Conservation (phyloP, 2,888 invertebrate genomes). For the Sepiola atlantica region DNA sequence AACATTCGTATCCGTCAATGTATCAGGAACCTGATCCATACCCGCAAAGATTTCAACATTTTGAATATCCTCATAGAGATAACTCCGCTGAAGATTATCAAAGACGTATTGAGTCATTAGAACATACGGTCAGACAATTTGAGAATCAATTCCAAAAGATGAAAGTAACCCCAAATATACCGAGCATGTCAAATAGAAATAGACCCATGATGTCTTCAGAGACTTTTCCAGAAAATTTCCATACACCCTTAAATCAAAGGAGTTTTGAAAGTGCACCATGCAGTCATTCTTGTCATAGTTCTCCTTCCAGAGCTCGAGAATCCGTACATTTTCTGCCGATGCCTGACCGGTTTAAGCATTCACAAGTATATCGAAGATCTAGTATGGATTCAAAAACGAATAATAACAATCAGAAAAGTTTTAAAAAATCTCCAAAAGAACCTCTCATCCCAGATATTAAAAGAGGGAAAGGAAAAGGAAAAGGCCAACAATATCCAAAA, state of each 20-base stretch:
- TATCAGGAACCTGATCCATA: neutral
- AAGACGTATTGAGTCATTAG: neutral
- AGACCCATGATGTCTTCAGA: neutral
- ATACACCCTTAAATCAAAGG: neutral
- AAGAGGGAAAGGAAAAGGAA: neutral
- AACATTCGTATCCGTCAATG: neutral
- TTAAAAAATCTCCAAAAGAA: neutral
- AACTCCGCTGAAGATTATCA: neutral
- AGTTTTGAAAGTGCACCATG: neutral
- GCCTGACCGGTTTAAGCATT: neutral
- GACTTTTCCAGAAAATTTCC: neutral
- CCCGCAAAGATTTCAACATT: neutral
- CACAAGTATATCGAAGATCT: neutral
- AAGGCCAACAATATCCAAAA: neutral
- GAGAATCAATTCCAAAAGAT: neutral
- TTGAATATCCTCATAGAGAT: neutral
- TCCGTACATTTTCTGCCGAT: neutral
- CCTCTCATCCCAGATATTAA: neutral
- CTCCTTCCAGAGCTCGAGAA: neutral
- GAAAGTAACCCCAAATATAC: neutral
- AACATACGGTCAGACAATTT: neutral
- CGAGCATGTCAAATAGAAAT: neutral
- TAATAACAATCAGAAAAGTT: neutral
- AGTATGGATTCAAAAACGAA: neutral
- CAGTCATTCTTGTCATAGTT: neutral